Percentiles rank a stretch among this genome's conserved stretches.
phyloP scores from a whole-genome alignment of 1,140 invertebrate species.

The Danaus melanippus region DNA sequence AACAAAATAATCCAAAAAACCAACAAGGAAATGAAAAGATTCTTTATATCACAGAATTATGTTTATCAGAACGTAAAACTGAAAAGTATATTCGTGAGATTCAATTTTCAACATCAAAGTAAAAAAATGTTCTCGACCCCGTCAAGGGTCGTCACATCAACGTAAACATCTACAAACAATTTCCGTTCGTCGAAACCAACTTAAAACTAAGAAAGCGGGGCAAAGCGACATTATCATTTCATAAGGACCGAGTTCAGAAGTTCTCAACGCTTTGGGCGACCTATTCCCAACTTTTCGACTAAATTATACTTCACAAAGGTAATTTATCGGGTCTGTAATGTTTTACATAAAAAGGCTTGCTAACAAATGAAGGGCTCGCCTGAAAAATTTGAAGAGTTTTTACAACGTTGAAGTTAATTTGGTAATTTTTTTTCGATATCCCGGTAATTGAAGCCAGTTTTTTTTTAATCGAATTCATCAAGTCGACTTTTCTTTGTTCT shows the following conservation, averaged over 20 bases:
- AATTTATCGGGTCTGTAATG: slow-evolving; percentile 23
- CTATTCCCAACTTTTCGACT: slow-evolving; percentile 11
- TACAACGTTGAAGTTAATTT: slow-evolving; percentile 15
- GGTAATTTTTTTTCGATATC: slow-evolving; percentile 19
- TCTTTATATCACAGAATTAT: too few relatives aligned
- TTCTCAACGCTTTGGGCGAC: slow-evolving; percentile 9
- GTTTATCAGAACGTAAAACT: too few relatives aligned
- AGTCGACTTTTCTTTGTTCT: slow-evolving; percentile 5
- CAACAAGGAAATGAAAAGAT: too few relatives aligned
- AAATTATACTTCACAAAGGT: slow-evolving; percentile 24
- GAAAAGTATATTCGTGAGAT: too few relatives aligned
- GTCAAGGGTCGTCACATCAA: too few relatives aligned
- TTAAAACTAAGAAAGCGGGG: not conserved
- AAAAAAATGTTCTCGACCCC: too few relatives aligned
- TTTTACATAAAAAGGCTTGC: slow-evolving; percentile 19
- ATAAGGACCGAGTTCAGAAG: slow-evolving; percentile 14
- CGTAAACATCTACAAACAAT: too few relatives aligned
- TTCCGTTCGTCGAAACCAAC: too few relatives aligned
- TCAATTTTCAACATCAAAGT: too few relatives aligned
- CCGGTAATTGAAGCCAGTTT: slow-evolving; percentile 16
- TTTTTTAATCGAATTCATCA: slow-evolving; percentile 7
- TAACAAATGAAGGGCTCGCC: slow-evolving; percentile 12
- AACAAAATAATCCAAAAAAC: too few relatives aligned
- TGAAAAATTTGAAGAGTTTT: slow-evolving; percentile 14
- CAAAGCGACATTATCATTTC: slow-evolving; percentile 15